Evolutionary conservation across 2,888 invertebrate genomes (phyloP), one percentile per base, ranked within the genome.

Genomic region (Dicyrtomina minuta): DNA sequence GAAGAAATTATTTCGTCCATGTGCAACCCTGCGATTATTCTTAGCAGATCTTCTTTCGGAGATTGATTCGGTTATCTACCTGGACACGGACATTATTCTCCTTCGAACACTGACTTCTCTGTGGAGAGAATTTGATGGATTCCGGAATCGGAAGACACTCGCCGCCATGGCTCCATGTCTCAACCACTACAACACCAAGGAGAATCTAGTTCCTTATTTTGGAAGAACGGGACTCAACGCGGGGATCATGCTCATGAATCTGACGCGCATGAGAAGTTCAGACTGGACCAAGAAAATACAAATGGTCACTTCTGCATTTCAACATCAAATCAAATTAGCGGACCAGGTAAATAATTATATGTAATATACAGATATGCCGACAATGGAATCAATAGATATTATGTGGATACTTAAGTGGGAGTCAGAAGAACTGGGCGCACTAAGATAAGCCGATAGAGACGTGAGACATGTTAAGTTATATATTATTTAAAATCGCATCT

Each of bases 211-310:
- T 69, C 84, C 84, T 2, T 83, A 79, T 72, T 83, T 81, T 78
- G 82, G 82, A 12, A 74, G 71, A 73, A 70, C 80, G 79, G 83
- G 83, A 43, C 79, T 84, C 6, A 83, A 84, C 75, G 83, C 83
- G 41, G 84, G 83, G 20, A 82, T 84, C 39, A 83, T 83, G 83
- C 77, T 83, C 72, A 83, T 84, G 83, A 82, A 83, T 72, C 77
- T 83, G 55, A 82, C 82, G 0, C 74, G 83, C 24, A 79, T 83
- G 79, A 76, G 83, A 58, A 71, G 72, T 17, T 79, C 80, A 0
- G 72, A 78, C 1, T 83, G 83, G 82, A 74, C 81, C 44, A 68
- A 79, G 20, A 79, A 80, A 65, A 79, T 83, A 56, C 74, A 79
- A 61, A 73, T 79, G 61, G 81, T 81, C 60, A 81, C 81, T 67